Evolutionary conservation across 2,113 vertebrate species (phyloP).

Genomic region (Numenius arquata): DNA sequence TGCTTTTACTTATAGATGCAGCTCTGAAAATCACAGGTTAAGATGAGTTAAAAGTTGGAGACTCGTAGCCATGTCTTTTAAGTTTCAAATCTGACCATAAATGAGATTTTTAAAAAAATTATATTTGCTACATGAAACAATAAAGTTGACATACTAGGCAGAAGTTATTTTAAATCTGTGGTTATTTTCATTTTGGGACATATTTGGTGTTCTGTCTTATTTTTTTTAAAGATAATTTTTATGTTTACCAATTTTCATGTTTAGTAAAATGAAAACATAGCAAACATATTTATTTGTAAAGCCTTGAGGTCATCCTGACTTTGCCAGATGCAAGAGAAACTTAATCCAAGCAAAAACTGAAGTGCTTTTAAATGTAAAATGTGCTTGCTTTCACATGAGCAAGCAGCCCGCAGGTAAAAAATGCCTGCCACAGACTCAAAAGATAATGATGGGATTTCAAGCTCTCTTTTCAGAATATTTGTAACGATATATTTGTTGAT

Average conservation of each 20-base stretch:
- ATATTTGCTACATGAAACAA: not conserved
- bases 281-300: constrained; percentile 42
- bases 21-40: not conserved
- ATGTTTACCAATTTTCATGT: not conserved
- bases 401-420: constrained; percentile 57
- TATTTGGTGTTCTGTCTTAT: not conserved
- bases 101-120: not conserved
- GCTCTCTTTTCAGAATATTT: constrained; percentile 24
- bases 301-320: constrained; percentile 57
- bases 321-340: constrained; percentile 53
- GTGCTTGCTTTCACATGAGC: constrained; percentile 60
- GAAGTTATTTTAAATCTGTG: not conserved
- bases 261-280: constrained; percentile 12
- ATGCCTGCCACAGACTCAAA: constrained; percentile 1
- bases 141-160: not conserved
- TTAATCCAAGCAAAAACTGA: constrained; percentile 64
- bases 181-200: not conserved
- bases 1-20: not conserved
- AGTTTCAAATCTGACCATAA: not conserved
- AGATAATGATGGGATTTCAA: constrained; percentile 29
- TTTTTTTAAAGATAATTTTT: not conserved
- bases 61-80: not conserved
- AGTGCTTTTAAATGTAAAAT: constrained; percentile 71
- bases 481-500: constrained; percentile 4
- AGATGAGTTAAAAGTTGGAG: not conserved